phyloP scores from a whole-genome alignment of 1,140 invertebrate species.

The Drosophila tropicalis region DNA sequence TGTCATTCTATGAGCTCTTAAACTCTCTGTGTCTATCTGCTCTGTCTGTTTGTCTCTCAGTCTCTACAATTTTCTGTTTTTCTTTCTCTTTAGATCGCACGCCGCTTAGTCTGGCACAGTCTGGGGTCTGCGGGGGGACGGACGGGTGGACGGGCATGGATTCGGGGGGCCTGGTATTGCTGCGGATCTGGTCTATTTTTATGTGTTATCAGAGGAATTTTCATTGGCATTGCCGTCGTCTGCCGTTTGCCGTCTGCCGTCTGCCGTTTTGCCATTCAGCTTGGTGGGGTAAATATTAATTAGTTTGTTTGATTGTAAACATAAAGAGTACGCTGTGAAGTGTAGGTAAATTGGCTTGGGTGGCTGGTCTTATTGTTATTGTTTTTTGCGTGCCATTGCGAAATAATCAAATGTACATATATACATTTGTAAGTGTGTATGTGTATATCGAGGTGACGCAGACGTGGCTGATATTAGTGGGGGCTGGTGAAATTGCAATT shows the following conservation, averaged over 20 bases:
- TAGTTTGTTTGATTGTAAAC: conserved; percentile 74
- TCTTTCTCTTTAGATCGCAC: conserved; percentile 35
- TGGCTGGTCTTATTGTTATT: conserved; percentile 31
- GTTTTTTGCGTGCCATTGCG: conserved; percentile 72
- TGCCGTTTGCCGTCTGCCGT: conserved; percentile 41
- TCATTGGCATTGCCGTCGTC: conserved; percentile 68
- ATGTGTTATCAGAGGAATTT: conserved; percentile 73
- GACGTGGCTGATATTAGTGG: conserved; percentile 33
- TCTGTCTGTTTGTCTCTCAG: not conserved
- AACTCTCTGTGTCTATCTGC: not conserved
- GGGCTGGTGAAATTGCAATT: conserved; percentile 72
- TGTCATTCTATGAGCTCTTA: not conserved
- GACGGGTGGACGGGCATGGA: not conserved
- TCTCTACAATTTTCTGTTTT: conserved; percentile 4
- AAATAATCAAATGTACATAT: conserved; percentile 53
- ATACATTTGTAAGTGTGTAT: not conserved
- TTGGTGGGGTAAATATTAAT: conserved; percentile 73
- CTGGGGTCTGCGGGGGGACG: not conserved
- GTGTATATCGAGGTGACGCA: conserved; percentile 49
- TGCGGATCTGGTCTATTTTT: conserved; percentile 57
- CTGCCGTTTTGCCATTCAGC: conserved; percentile 32
- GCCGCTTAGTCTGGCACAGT: conserved; percentile 68
- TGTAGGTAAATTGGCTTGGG: conserved; percentile 46
- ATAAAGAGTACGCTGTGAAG: conserved; percentile 32
- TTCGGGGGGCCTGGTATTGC: not conserved